Base-by-base conservation (phyloP, 1,140 invertebrate genomes). In the Drosophila baimaii region DNA sequence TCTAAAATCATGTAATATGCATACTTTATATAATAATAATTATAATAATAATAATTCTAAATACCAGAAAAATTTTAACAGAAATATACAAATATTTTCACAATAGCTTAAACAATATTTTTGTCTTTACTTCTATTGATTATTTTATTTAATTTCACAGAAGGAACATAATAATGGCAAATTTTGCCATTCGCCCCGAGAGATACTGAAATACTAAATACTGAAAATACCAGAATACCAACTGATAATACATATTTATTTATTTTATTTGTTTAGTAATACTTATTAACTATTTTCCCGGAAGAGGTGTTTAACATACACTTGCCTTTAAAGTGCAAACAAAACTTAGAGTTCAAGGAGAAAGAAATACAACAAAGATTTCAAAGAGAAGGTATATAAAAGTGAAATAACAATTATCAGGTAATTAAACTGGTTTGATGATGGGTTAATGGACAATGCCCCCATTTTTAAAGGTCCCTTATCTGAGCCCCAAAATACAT, bases 81-180 rank as follows among this genome's bases (percentile, higher is more conserved):
- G 71, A 77, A 84, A 82, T 56, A 84, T 73, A 84, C 72, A 86
- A 77, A 88, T 82, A 88, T 88, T 88, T 88, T 89, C 83, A 88
- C 84, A 88, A 83, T 83, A 88, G 84, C 83, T 86, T 88, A 86
- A 77, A 51, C 10, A n/a, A 69, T 19, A 8, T n/a, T 43, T 57
- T 35, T 54, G 5, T 49, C 0, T 10, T 44, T 23, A 23, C 25
- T 21, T 31, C 4, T 15, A 25, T 23, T 12, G 17, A 23, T 19
- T 29, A 17, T 51, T 19, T 17, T 6, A 6, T 17, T 44, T n/a
- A 37, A 3, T 37, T 6, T 2, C 6, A 13, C 31, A 7, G 3
- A 13, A 1, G 35, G 12, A 1, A 35, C 33, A 13, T 13, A 13
- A 5, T 13, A n/a, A n/a, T n/a, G n/a, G n/a, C n/a, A n/a, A 19